These are phyloP conservation scores for Enteromius viviparus DNA, from an alignment of 2,797 vertebrate genomes.

Conservation along the genomic window DNA sequence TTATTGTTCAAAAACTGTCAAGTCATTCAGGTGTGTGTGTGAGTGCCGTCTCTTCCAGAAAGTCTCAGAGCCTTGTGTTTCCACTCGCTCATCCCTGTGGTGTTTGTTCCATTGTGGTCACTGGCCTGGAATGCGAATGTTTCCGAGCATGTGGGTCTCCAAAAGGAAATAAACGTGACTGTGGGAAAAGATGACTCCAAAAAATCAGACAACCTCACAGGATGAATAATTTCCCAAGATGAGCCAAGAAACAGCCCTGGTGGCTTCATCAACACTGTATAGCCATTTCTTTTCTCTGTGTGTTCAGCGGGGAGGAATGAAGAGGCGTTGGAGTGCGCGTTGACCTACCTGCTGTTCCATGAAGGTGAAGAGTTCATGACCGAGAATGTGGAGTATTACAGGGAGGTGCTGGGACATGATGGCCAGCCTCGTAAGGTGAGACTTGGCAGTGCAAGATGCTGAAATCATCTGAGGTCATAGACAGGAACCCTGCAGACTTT, in stretches of 20 bases:
- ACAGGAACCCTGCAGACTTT: neutral
- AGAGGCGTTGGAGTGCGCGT: slow-evolving; percentile 86
- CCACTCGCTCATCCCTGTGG: slow-evolving; percentile 59
- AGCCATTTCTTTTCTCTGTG: neutral
- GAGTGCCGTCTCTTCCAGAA: neutral
- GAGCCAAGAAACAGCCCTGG: slow-evolving; percentile 7
- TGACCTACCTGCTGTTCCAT: slow-evolving; percentile 90
- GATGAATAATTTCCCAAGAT: slow-evolving; percentile 25
- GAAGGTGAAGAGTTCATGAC: slow-evolving; percentile 86
- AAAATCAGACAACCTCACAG: slow-evolving; percentile 8
- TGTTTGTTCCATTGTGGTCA: slow-evolving; percentile 61
- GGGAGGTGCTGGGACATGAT: slow-evolving; percentile 77
- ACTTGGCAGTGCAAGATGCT: neutral
- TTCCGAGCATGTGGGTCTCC: slow-evolving; percentile 43
- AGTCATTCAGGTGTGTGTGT: slow-evolving; percentile 7
- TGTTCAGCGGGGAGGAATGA: slow-evolving; percentile 66
- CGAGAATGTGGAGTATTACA: slow-evolving; percentile 87
- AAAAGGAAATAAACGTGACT: slow-evolving; percentile 21
- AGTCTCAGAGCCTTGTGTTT: slow-evolving; percentile 49
- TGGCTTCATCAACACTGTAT: slow-evolving; percentile 23
- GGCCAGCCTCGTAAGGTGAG: slow-evolving; percentile 85
- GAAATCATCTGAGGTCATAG: neutral
- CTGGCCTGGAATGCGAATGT: slow-evolving; percentile 59
- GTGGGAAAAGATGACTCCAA: slow-evolving; percentile 24
- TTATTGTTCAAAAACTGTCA: slow-evolving; percentile 6